Base-by-base conservation (phyloP, 2,797 vertebrate species). In the Protosalanx chinensis region DNA sequence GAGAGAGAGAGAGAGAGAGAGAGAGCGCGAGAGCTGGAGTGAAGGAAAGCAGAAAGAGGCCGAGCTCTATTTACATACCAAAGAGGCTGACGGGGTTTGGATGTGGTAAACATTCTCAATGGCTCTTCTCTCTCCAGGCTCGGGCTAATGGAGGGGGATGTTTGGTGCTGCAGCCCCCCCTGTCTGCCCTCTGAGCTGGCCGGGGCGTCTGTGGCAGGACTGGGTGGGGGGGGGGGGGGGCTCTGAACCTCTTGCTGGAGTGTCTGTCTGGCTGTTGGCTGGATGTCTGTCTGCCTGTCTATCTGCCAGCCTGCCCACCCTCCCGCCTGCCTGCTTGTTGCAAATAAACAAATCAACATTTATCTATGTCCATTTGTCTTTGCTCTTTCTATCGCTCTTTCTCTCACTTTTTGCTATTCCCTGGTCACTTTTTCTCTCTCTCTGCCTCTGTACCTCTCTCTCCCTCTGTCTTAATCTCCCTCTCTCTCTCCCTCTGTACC, bases 21-120 rank as follows among this genome's bases (percentile, higher is more conserved):
- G 8, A 7, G 32, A 33, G 32, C 5, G 6, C 1, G 33, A 6
- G 37, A 41, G 37, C 37, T 8, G 10, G 6, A 41, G 37, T 1
- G 37, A 41, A 41, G 37, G 37, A 10, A 41, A 41, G 5, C 37
- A 10, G 37, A 41, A 41, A 41, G 37, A 41, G 37, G 37, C 37
- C 10, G 37, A 8, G 6, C 10, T 6, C 60, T 73, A 80, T 79
- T 81, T 84, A 80, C 78, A 86, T 77, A 78, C 56, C 72, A 83
- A 81, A 83, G 72, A 66, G 60, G 68, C 58, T 0, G 6, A 71
- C n/a, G 51, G 37, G 37, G 37, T 77, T 61, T 51, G 58, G 70
- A 65, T 32, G 49, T 29, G 73, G 74, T 78, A 82, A 76, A 81
- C 73, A 65, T 3, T 56, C 18, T 37, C 29, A 8, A 16, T 63